Evolutionary conservation across 2,888 invertebrate genomes (phyloP), one percentile per base, ranked within the genome.

Genomic region (Poecilobothrus nobilitatus): DNA sequence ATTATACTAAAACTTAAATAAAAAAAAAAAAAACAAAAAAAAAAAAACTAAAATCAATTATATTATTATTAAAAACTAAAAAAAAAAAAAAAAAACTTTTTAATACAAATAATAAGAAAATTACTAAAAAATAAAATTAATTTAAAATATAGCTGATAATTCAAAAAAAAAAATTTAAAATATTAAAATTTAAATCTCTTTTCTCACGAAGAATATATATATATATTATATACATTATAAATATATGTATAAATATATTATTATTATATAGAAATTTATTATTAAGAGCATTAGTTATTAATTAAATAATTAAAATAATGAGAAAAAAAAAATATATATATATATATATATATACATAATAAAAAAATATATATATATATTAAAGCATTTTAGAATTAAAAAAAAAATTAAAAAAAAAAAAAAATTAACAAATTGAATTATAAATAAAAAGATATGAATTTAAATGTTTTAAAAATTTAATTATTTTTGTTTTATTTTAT

Each of bases 361-460:
- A 27, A 5, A 37, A 10, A 37, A 18, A 18, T 18, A 18, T 53
- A 53, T 18, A 53, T 18, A 53, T 53, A 53, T 53, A 18, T 18
- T 7, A 37, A 37, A 37, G 37, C 37, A 37, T 37, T 37, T 37
- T 37, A 37, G 37, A 37, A 1, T 37, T 37, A 53, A 53, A 12
- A 53, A 53, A n/a, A 53, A 12, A 53, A 53, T 44, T 10, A 53
- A 18, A 18, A 4, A 18, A 53, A 53, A 53, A 53, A 53, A 53
- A 53, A 53, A 53, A 53, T 18, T 53, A 53, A 53, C 18, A 53
- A 53, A 53, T 53, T 15, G 53, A 53, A 53, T 53, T 53, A 53
- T 53, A 53, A 53, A 53, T 53, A 53, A 53, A 53, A 53, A 53
- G 53, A 53, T 53, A 53, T 53, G 53, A 53, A 53, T 53, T 53